phyloP scores from a whole-genome alignment of 2,888 invertebrate species.

The Beris morrisii region DNA sequence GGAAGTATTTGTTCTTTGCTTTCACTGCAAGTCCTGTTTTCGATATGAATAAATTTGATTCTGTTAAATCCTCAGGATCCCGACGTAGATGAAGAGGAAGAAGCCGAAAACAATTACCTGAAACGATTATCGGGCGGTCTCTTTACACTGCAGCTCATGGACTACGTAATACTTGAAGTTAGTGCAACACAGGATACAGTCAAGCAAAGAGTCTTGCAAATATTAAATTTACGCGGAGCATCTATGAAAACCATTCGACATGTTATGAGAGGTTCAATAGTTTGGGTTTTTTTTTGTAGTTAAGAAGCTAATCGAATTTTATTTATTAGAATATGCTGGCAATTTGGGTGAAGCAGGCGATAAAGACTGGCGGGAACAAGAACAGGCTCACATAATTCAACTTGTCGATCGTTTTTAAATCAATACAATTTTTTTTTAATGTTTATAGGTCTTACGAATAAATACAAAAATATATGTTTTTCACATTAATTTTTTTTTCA shows the following conservation, averaged over 20 bases:
- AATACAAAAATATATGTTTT: too few species aligned
- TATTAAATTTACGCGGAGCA: conserved; percentile 84
- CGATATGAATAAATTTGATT: neutral
- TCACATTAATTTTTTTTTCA: too few species aligned
- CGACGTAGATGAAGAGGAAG: conserved; percentile 66
- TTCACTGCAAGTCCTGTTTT: too few species aligned
- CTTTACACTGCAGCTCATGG: conserved; percentile 94
- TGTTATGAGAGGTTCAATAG: conserved; percentile 79
- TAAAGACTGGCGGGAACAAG: conserved; percentile 80
- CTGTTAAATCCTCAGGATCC: conserved; percentile 44
- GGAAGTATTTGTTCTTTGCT: too few species aligned
- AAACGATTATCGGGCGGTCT: conserved; percentile 89
- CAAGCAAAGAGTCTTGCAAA: conserved; percentile 85
- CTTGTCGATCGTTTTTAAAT: conserved; percentile 89
- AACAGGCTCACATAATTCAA: conserved; percentile 88
- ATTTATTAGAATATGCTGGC: conserved; percentile 82
- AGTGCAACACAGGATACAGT: conserved; percentile 67
- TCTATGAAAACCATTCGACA: conserved; percentile 91
- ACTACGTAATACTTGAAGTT: conserved; percentile 83
- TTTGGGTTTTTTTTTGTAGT: conserved; percentile 23
- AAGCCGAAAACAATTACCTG: conserved; percentile 85
- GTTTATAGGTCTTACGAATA: too few species aligned
- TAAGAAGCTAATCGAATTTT: neutral
- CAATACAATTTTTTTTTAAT: neutral
- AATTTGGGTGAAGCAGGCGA: conserved; percentile 91